Evolutionary conservation across 92 coral and sea anemone genomes (phyloP), one percentile per base, ranked within the genome.

Genomic region (Metridium senile): DNA sequence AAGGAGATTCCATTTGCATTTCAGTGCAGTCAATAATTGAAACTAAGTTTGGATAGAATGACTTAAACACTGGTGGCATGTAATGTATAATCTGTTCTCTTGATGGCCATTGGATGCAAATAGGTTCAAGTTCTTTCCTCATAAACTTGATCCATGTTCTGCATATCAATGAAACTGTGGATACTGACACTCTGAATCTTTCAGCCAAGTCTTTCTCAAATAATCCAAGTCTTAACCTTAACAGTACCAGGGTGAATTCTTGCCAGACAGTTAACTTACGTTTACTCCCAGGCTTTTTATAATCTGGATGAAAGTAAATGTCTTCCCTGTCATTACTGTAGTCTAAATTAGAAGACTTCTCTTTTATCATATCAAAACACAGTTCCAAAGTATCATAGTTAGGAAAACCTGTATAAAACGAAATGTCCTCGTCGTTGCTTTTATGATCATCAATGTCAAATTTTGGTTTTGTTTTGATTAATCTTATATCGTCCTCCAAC

Each of bases 11-110:
- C 88, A 88, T 79, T 73, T 88, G 72, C 11, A 84, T 68, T 51
- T 88, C 89, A 34, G 86, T 88, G 71, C 89, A 88, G 62, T 88
- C 89, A 73, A 88, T 88, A 57, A 88, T 74, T 76, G 80, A 77
- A 19, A 82, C 88, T 65, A 83, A 70, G 56, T 59, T 66, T 66
- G 91, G 84, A 77, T 87, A 83, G 45, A 76, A 51, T 65, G 63
- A 62, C 68, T 77, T 83, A 23, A 87, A 83, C 25, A 67, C 56
- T 16, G 85, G 68, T 77, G 92, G 92, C 89, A 87, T 87, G 62
- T 35, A 84, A 33, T 84, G 72, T 21, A 77, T 33, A 45, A 84
- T 77, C 71, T 87, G 89, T 58, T 78, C 88, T 74, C 77, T 82
- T 58, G 74, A 76, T 69, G 88, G 88, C 91, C 91, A 87, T 28